Evolutionary conservation across 2,113 vertebrate species (phyloP).

Genomic region (Onychorhynchus coronatus): DNA sequence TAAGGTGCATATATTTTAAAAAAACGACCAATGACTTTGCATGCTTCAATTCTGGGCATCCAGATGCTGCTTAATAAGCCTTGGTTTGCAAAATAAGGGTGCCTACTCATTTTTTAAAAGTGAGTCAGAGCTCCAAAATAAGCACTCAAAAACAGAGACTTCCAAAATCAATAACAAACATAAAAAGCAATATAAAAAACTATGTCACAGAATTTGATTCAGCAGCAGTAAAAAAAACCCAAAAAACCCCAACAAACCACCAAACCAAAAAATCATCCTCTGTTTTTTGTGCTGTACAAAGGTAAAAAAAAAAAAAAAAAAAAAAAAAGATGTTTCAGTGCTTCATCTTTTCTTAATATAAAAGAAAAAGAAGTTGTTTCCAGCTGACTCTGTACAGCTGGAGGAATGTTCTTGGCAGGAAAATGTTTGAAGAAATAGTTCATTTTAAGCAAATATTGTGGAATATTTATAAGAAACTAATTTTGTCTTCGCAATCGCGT

Average conservation of each 20-base stretch:
- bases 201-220: constrained; percentile 40
- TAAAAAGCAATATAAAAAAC: constrained; percentile 42
- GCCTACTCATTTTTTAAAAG: constrained; percentile 34
- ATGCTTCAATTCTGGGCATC: not conserved
- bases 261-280: not conserved
- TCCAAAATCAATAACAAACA: constrained; percentile 59
- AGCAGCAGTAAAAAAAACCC: not conserved
- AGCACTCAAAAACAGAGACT: not conserved
- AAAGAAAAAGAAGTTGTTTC: constrained; percentile 53
- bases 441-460: constrained; percentile 63
- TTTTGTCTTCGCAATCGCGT: constrained; percentile 11
- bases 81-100: constrained; percentile 15
- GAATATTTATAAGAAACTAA: constrained; percentile 65
- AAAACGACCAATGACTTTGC: not conserved
- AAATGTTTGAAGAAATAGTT: constrained; percentile 46
- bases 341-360: constrained; percentile 46
- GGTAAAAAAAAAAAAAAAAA: not conserved
- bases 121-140: constrained; percentile 42
- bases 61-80: constrained; percentile 7
- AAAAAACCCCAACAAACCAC: not conserved
- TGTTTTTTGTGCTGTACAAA: constrained; percentile 39
- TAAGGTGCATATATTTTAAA: not conserved
- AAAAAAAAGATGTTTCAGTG: not conserved
- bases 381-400: constrained; percentile 60
- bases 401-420: constrained; percentile 68